Evolutionary conservation across 2,113 vertebrate genomes (phyloP).

Genomic region (Crotalus viridis): DNA sequence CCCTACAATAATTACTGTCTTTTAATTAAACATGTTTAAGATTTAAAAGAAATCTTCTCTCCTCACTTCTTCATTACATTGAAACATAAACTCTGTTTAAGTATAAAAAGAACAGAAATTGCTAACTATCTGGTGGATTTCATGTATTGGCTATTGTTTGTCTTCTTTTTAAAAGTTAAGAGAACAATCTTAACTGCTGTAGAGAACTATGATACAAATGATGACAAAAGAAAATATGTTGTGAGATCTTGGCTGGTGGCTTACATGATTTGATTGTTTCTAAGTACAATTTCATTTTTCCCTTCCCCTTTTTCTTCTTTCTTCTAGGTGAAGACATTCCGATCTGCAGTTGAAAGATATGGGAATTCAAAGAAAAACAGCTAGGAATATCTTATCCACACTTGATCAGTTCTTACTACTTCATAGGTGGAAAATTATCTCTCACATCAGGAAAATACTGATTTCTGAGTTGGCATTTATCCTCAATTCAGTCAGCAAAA

Average conservation of each 20-base stretch:
- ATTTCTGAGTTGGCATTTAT: background rate
- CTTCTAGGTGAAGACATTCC: background rate
- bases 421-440: background rate
- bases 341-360: background rate
- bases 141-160: slow-evolving; percentile 36
- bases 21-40: slow-evolving; percentile 75
- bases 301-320: background rate
- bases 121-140: slow-evolving; percentile 43
- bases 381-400: background rate
- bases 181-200: slow-evolving; percentile 18
- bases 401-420: background rate
- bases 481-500: background rate
- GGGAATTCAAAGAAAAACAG: background rate
- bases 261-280: background rate
- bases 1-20: slow-evolving; percentile 67
- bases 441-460: background rate
- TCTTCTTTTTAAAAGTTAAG: background rate
- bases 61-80: slow-evolving; percentile 41
- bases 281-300: background rate
- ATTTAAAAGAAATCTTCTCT: slow-evolving; percentile 61
- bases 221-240: background rate
- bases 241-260: slow-evolving; percentile 7
- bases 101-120: slow-evolving; percentile 34
- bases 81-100: slow-evolving; percentile 59
- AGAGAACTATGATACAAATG: slow-evolving; percentile 12